Base-by-base conservation (phyloP, 2,888 invertebrate genomes). In the Amphipoea oculea region DNA sequence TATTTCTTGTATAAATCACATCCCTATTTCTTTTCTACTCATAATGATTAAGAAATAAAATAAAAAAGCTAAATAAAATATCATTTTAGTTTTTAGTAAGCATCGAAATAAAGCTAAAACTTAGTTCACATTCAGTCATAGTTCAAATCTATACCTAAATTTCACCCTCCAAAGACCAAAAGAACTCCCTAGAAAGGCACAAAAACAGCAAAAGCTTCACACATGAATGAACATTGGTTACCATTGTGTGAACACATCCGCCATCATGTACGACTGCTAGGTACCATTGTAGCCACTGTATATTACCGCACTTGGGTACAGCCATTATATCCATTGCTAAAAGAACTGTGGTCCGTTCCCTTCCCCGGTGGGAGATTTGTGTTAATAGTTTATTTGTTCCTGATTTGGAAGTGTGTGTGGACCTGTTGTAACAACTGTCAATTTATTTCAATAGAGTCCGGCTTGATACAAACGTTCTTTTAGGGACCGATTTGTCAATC, bases 241-340 rank as follows among this genome's bases (percentile, higher is more conserved):
- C 83, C 81, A 87, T 82, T 84, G 73, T 84, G 78, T 76, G 67
- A 79, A 60, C 74, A 78, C 79, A 73, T 82, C 74, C 74, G 66
- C 76, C 80, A 87, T 82, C 54, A 79, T 67, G n/a, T 83, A 42
- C 51, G 1, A 78, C 76, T 65, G 79, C 78, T 76, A 79, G 75
- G 83, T 82, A 51, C 84, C 79, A 78, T 78, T 71, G 73, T 81
- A 85, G 80, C 79, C 82, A 89, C 82, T 87, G 83, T 86, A 88
- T 85, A 89, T 85, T 78, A 63, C 79, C 42, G 88, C 89, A 88
- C 86, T 60, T 73, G 88, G 83, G 78, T 82, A 74, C 88, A 75
- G 74, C 68, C 86, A 84, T 88, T 79, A 78, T 68, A 73, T 76
- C 81, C 78, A 77, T 81, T 72, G 65, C 74, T 67, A 80, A 78